Evolutionary conservation across 2,797 vertebrate species (phyloP), one percentile per base, ranked within the genome.

Genomic region (Pipistrellus pipistrellus): DNA sequence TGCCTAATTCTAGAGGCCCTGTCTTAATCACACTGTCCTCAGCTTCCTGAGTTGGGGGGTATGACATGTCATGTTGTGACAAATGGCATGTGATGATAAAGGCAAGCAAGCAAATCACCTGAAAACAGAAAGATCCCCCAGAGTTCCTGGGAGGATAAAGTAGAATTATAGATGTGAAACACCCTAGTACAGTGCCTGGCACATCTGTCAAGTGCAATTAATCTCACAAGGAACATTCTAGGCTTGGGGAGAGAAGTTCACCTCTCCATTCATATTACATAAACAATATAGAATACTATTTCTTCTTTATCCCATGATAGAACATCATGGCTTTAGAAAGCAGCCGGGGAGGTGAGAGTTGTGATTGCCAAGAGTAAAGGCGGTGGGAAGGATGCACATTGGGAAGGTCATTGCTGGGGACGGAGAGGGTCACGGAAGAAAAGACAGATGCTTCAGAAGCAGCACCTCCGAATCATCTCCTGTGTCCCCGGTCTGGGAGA

Each of bases 401-500:
- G 86, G 55, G 57, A 85, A 75, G 53, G 57, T 53, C 73, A 83
- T 2, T 64, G 32, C 10, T 23, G 3, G 25, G 38, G 64, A 78
- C 23, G 12, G 85, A 88, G 30, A 48, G 15, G 62, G n/a, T 48
- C 25, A 8, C 6, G n/a, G 62, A 84, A 30, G 46, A 71, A 84
- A 35, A 55, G 59, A 69, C 14, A 85, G 82, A 87, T 35, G 64
- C 9, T 83, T 59, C 46, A 38, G n/a, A 81, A 85, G 75, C 35
- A 68, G 46, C 57, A 62, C 68, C 18, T 94, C 25, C 62, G 77
- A 59, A 78, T 88, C 41, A 68, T 72, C 85, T 88, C 94, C 82
- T 80, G 38, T 66, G 48, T 72, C 69, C 76, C 89, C 91, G 88
- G 76, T 86, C 68, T 68, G 81, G 77, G 73, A 51, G 86, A 90